Percentiles rank a stretch among this genome's conserved stretches.
Evolutionary conservation across 2,888 invertebrate genomes (phyloP).

Genomic region (Xestia c-nigrum): DNA sequence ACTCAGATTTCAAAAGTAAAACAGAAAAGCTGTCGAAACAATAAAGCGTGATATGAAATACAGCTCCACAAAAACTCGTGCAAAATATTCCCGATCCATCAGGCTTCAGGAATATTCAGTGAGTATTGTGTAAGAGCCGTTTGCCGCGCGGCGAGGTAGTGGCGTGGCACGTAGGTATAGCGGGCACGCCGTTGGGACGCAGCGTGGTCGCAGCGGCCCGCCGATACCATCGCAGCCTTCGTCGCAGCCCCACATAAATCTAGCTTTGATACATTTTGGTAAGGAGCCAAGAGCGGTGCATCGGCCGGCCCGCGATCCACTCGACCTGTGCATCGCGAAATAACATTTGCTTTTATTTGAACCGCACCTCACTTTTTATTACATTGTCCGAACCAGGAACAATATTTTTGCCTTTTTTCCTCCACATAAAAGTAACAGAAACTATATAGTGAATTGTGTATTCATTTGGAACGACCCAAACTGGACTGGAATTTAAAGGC

Average conservation of each 20-base stretch:
- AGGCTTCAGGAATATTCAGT: conserved; percentile 40
- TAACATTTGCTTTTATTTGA: conserved; percentile 77
- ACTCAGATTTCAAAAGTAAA: conserved; percentile 3
- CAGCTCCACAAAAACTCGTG: conserved; percentile 28
- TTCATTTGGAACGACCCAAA: conserved; percentile 53
- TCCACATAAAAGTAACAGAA: conserved; percentile 26
- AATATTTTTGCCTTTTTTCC: conserved; percentile 46
- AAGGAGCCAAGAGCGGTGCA: conserved; percentile 85
- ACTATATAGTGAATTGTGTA: conserved; percentile 48
- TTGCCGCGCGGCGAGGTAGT: conserved; percentile 36
- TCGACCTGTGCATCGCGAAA: conserved; percentile 74
- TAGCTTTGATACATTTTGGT: conserved; percentile 90
- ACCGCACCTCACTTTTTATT: conserved; percentile 65
- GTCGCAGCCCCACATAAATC: conserved; percentile 88
- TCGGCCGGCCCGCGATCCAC: conserved; percentile 70
- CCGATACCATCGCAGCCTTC: conserved; percentile 87
- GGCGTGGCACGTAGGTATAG: conserved; percentile 37
- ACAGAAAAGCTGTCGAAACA: conserved; percentile 30
- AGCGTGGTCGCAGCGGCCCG: conserved; percentile 61
- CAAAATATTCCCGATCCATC: conserved; percentile 34
- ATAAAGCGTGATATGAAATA: conserved; percentile 31
- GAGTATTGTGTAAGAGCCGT: conserved; percentile 48
- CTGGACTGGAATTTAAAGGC: conserved; percentile 51
- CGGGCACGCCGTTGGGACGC: conserved; percentile 59
- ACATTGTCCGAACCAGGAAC: conserved; percentile 51